These are phyloP conservation scores for Albula goreensis DNA, from an alignment of 2,113 vertebrate genomes.

Conservation along the genomic window DNA sequence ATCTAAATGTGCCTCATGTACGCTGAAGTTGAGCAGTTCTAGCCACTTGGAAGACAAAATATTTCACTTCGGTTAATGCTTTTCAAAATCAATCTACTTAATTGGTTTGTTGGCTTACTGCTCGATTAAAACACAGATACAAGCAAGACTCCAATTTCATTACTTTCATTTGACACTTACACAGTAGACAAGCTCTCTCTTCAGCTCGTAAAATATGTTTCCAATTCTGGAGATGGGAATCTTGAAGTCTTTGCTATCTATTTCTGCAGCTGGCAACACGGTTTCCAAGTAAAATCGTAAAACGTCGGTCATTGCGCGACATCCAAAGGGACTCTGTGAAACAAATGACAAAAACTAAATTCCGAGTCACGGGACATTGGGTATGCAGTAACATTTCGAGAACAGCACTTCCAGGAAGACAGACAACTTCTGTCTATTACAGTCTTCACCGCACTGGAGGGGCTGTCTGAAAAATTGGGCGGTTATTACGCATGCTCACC, in stretches of 20 bases:
- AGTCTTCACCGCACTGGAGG: too few relatives aligned
- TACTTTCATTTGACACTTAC: slow-evolving; percentile 73
- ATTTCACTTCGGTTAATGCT: too few relatives aligned
- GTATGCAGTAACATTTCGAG: too few relatives aligned
- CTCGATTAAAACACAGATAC: background rate
- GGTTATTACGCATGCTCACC: slow-evolving; percentile 63
- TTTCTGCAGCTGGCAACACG: slow-evolving; percentile 76
- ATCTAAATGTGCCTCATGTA: too few relatives aligned
- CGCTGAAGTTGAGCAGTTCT: too few relatives aligned
- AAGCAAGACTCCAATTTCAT: background rate
- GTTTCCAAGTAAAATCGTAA: slow-evolving; percentile 81
- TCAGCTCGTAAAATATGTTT: slow-evolving; percentile 73
- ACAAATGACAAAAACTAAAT: background rate
- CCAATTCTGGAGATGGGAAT: slow-evolving; percentile 72
- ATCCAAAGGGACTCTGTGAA: slow-evolving; percentile 78
- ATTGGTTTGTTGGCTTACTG: too few relatives aligned
- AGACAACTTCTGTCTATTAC: too few relatives aligned
- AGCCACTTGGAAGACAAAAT: too few relatives aligned
- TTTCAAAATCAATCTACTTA: too few relatives aligned
- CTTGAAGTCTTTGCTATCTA: slow-evolving; percentile 38
- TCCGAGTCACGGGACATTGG: too few relatives aligned
- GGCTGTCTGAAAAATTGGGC: too few relatives aligned
- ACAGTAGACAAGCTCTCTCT: slow-evolving; percentile 69
- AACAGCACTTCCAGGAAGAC: too few relatives aligned
- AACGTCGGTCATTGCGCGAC: slow-evolving; percentile 79